These are phyloP conservation scores for Holothuria glaberrima DNA, from an alignment of 35 echinoderm and acorn worm genomes.

Conservation along the genomic window DNA sequence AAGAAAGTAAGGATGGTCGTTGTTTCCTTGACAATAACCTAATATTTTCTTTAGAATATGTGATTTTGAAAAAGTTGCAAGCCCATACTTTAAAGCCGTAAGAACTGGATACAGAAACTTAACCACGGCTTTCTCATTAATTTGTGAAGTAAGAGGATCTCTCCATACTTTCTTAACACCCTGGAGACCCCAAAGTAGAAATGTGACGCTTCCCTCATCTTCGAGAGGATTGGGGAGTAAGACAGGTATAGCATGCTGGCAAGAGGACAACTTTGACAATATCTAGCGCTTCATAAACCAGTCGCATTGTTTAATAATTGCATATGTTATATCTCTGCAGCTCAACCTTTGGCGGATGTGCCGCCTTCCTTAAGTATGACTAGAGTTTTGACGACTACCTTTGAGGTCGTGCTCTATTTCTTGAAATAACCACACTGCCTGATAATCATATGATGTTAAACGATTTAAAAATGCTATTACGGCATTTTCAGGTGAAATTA, in stretches of 20 bases:
- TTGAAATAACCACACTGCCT: background rate
- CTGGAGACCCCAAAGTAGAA: constrained; percentile 17
- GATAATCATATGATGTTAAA: constrained; percentile 20
- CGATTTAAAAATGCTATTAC: background rate
- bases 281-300: constrained; percentile 13
- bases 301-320: constrained; percentile 2
- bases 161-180: constrained; percentile 15
- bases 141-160: background rate
- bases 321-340: constrained; percentile 17
- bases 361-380: background rate
- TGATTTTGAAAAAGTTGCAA: background rate
- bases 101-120: constrained; percentile 8
- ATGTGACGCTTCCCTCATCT: background rate
- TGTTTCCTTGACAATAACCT: constrained; percentile 9
- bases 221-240: background rate
- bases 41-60: constrained; percentile 26
- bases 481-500: background rate
- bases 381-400: background rate
- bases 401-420: background rate
- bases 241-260: constrained; percentile 24
- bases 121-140: background rate
- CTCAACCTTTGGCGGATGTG: background rate
- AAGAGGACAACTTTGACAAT: constrained; percentile 21
- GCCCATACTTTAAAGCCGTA: background rate
- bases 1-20: constrained; percentile 27